Base-by-base conservation (phyloP, 2,888 invertebrate species). In the Plagodis dolabraria region DNA sequence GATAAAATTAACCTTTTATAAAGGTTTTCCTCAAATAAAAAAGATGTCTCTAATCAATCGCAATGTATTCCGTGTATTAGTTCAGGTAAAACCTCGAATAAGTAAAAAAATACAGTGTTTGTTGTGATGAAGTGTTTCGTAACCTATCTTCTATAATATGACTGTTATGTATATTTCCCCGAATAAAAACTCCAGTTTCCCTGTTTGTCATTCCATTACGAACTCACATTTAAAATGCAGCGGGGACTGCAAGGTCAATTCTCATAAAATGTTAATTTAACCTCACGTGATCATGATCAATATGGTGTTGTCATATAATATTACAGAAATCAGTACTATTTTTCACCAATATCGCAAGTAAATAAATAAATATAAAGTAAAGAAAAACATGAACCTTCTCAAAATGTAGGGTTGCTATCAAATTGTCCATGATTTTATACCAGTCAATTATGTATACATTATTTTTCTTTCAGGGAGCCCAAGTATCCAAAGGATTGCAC, bases 21-120 rank as follows among this genome's bases (percentile, higher is more conserved):
- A 69, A 76, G 75, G 71, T 73, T 75, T 76, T 71, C 7, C 62
- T 7, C 11, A n/a, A 33, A 49, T 53, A 53, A 60, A 65, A 53
- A 84, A 54, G 43, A 92, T 92, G 92, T 89, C 91, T 58, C 73
- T 90, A 53, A 85, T 92, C 58, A 82, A 83, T 72, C 88, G 91
- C 73, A 89, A 87, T 69, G 71, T 90, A 69, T 83, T 86, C 68
- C 86, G 91, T 64, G 80, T 85, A 57, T 70, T 92, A 46, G 74
- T 85, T 53, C 92, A 92, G 91, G 92, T 92, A 85, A 65, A 57
- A 62, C 70, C 53, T 40, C 35, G 5, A 56, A 58, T 60, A 47
- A 45, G n/a, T 47, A 9, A n/a, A n/a, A n/a, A 53, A 46, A 55
- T 55, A 6, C 12, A 9, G 48, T 48, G 47, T 33, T 62, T 64